phyloP scores from a whole-genome alignment of 2,888 invertebrate genomes.

The Euplexia lucipara region DNA sequence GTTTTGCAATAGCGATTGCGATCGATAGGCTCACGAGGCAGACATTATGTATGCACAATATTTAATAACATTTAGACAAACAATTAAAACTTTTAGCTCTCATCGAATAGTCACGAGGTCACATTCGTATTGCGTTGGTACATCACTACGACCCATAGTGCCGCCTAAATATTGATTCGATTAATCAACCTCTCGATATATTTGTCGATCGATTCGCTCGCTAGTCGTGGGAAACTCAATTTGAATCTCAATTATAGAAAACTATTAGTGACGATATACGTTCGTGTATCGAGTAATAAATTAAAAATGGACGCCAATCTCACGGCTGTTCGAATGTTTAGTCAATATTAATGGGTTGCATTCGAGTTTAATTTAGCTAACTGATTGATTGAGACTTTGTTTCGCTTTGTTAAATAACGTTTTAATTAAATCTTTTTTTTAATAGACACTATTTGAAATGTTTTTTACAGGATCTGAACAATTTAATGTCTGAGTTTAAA shows the following conservation, averaged over 20 bases:
- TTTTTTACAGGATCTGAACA: no score
- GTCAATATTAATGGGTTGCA: slow-evolving; percentile 62
- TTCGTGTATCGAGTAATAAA: slow-evolving; percentile 71
- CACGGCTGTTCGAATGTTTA: slow-evolving; percentile 67
- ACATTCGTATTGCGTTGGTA: slow-evolving; percentile 13
- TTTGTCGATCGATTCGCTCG: slow-evolving; percentile 71
- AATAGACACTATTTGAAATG: no score
- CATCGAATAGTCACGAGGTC: slow-evolving; percentile 47
- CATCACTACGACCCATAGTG: slow-evolving; percentile 60
- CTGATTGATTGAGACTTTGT: slow-evolving; percentile 52
- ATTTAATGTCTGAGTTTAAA: no score
- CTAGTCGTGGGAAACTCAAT: slow-evolving; percentile 76
- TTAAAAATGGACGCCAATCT: slow-evolving; percentile 75
- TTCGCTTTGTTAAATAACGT: slow-evolving; percentile 29
- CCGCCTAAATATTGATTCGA: slow-evolving; percentile 77
- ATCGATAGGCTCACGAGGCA: no score
- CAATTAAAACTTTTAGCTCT: background rate
- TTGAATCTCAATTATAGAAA: slow-evolving; percentile 77
- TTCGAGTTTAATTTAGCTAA: slow-evolving; percentile 57
- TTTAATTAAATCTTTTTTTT: slow-evolving; percentile 11
- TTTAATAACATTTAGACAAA: slow-evolving; percentile 7
- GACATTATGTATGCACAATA: no score
- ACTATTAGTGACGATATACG: slow-evolving; percentile 70
- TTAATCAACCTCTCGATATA: slow-evolving; percentile 76
- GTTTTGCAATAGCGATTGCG: no score